Evolutionary conservation across 92 coral and sea anemone species (phyloP), one percentile per base, ranked within the genome.

Genomic region (Zoanthus gigantus): DNA sequence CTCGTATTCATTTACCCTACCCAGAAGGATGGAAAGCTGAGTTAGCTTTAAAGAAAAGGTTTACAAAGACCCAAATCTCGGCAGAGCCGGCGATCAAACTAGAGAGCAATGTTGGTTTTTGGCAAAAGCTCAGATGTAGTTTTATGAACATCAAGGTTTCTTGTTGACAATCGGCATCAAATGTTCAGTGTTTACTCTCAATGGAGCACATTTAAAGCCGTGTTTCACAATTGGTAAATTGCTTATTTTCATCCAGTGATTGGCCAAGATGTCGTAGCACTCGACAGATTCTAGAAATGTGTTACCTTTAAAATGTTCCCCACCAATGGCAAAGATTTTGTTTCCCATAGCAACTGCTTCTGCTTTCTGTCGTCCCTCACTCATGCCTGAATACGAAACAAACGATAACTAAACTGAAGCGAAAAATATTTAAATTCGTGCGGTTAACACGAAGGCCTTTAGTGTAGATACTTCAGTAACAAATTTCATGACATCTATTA

Each of bases 251-350:
- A 84, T 83, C 98, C 98, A 96, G 34, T 90, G 85, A 46, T 91
- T 78, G 15, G 86, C 50, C 3, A 88, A 79, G 34, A 90, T 68
- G 72, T 96, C 94, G 56, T 90, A 96, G 60, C 93, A 89, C 50
- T 96, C 99, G 45, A 95, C 78, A 16, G 92, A 88, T 71, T 93
- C 93, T 37, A 93, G 77, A 46, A 81, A 87, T 77, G 90, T 87
- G 72, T 95, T 94, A 34, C 90, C 94, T 18, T 86, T 78, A 54
- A 86, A 91, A n/a, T 86, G 92, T 71, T 94, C 88, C 13, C 99
- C 99, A 60, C 99, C 99, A 85, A 95, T 88, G 28, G 93, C 99
- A 84, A 86, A 91, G 44, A 95, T 92, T 71, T 71, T 54, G 44
- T 84, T 88, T 79, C 78, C 82, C 8, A 90, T 46, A 2, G 85